Evolutionary conservation across 2,113 vertebrate genomes (phyloP).

Genomic region (Electrona antarctica): DNA sequence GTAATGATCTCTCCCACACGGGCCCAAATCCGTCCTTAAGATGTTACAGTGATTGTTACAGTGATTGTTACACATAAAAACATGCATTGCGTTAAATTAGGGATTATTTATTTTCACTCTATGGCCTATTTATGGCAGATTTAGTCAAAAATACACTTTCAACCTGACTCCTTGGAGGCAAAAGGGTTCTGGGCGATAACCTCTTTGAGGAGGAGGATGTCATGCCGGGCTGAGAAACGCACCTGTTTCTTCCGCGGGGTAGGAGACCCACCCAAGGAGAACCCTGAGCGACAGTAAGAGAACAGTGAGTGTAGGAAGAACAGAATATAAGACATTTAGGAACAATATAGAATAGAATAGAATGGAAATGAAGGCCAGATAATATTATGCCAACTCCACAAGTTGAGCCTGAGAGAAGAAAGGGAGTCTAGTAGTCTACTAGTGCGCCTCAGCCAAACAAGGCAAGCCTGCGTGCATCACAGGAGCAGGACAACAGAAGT

Average conservation of each 20-base stretch:
- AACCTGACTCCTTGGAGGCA: constrained; percentile 77
- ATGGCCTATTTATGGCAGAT: no score
- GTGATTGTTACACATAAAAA: neutral
- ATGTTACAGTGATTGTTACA: neutral
- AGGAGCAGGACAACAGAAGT: no score
- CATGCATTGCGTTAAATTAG: neutral
- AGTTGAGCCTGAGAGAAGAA: no score
- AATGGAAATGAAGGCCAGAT: neutral
- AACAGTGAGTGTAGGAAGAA: neutral
- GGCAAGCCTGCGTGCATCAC: no score
- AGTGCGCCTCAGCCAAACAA: no score
- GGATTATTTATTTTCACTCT: neutral
- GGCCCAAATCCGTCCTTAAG: constrained; percentile 74
- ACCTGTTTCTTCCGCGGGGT: constrained; percentile 78
- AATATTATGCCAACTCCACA: no score
- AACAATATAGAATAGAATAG: neutral
- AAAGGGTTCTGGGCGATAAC: constrained; percentile 82
- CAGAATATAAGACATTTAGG: no score
- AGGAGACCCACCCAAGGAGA: constrained; percentile 66
- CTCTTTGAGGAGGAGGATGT: constrained; percentile 80
- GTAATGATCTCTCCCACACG: constrained; percentile 80
- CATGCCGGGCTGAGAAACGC: constrained; percentile 80
- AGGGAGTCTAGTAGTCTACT: no score
- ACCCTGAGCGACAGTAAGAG: constrained; percentile 51
- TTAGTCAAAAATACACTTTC: neutral